Evolutionary conservation across 1,140 invertebrate genomes (phyloP).

Genomic region (Macrobrachium rosenbergii): DNA sequence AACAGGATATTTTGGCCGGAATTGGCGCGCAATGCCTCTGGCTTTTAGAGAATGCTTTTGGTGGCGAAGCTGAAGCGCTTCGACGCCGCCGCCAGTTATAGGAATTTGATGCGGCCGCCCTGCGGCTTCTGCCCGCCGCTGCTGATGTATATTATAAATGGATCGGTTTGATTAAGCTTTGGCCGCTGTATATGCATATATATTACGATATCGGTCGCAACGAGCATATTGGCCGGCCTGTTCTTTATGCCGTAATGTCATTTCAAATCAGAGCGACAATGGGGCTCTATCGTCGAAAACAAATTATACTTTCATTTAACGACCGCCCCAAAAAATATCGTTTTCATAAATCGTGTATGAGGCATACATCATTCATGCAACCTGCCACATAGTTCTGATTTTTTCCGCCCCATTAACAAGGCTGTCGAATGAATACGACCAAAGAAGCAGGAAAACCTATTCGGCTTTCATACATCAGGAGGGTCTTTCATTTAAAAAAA

Average conservation of each 20-base stretch:
- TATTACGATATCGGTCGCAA: constrained; percentile 31
- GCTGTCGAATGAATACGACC: too few species aligned
- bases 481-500: too few species aligned
- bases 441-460: too few species aligned
- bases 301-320: neutral
- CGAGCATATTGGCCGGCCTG: neutral
- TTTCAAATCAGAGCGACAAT: neutral
- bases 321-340: too few species aligned
- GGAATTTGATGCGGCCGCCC: constrained; percentile 44
- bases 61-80: constrained; percentile 3
- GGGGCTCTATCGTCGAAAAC: neutral
- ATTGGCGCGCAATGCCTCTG: constrained; percentile 4
- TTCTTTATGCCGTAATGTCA: neutral
- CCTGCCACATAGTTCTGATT: too few species aligned
- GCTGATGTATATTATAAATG: constrained; percentile 62
- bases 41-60: constrained; percentile 57
- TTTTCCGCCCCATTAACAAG: too few species aligned
- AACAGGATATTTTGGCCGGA: constrained; percentile 59
- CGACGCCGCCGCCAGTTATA: too few species aligned
- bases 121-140: neutral
- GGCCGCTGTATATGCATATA: constrained; percentile 39
- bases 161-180: constrained; percentile 50
- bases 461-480: too few species aligned
- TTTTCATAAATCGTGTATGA: too few species aligned
- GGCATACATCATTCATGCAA: too few species aligned